These are phyloP conservation scores for Crematogaster levior DNA, from an alignment of 2,888 invertebrate genomes.

Conservation along the genomic window DNA sequence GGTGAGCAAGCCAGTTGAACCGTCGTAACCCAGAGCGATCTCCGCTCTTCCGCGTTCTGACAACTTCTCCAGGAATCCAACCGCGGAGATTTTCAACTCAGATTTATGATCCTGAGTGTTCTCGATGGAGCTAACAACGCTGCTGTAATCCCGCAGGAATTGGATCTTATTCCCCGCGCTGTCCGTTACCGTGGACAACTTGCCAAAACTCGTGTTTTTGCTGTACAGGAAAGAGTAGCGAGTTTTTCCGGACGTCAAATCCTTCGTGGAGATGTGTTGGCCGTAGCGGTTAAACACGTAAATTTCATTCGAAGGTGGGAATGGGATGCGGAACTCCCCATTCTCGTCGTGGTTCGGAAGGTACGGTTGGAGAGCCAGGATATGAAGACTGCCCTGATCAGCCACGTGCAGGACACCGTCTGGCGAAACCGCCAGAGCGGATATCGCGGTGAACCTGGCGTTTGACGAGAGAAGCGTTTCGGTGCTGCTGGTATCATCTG, in stretches of 20 bases:
- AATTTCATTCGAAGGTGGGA: slow-evolving; percentile 96
- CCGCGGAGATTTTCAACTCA: slow-evolving; percentile 96
- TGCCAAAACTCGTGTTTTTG: slow-evolving; percentile 98
- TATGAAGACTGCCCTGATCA: slow-evolving; percentile 96
- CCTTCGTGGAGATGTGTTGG: slow-evolving; percentile 97
- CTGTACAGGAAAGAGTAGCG: slow-evolving; percentile 98
- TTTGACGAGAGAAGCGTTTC: slow-evolving; percentile 95
- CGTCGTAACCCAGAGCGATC: slow-evolving; percentile 96
- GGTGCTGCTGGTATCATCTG: slow-evolving; percentile 91
- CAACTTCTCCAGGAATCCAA: slow-evolving; percentile 95
- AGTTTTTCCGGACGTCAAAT: slow-evolving; percentile 97
- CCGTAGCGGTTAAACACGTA: slow-evolving; percentile 98
- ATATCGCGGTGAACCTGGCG: slow-evolving; percentile 95
- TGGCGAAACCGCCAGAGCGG: slow-evolving; percentile 96
- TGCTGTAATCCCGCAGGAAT: slow-evolving; percentile 96
- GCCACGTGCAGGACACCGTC: slow-evolving; percentile 98
- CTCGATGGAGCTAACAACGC: slow-evolving; percentile 97
- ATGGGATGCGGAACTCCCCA: slow-evolving; percentile 97
- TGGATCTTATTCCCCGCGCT: slow-evolving; percentile 97
- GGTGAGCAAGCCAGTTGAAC: slow-evolving; percentile 94
- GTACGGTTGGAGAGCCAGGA: slow-evolving; percentile 94
- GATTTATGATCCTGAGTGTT: slow-evolving; percentile 97
- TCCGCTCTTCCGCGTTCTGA: slow-evolving; percentile 95
- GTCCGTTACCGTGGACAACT: slow-evolving; percentile 96
- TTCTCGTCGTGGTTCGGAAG: slow-evolving; percentile 95